Evolutionary conservation across 2,888 invertebrate genomes (phyloP), one percentile per base, ranked within the genome.

Genomic region (Tipula unca): DNA sequence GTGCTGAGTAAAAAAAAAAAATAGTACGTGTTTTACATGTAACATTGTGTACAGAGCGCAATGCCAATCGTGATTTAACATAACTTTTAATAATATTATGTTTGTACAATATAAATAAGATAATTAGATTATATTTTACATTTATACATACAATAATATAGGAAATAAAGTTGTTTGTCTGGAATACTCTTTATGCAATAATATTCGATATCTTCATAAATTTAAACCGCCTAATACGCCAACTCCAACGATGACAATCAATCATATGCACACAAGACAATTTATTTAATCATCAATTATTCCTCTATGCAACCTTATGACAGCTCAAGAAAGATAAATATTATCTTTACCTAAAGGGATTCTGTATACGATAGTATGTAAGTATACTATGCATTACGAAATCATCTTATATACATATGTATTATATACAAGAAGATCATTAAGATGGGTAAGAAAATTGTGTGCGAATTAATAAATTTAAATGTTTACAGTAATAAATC

Each of bases 381-480:
- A n/a, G n/a, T 32, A 6, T 32, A 39, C 6, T 13, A 39, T 39
- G 3, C 10, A 69, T 20, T 25, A 69, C 1, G 13, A 69, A 69
- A 69, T 69, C 25, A 69, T 69, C 13, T 20, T 69, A n/a, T 69
- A n/a, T n/a, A n/a, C n/a, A n/a, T n/a, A n/a, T n/a, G n/a, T n/a
- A 48, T 17, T 3, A 14, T 2, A n/a, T n/a, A 48, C 3, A 69
- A 25, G 8, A 69, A 25, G 20, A 69, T 10, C 3, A 10, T 13
- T 1, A 69, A 25, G 20, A 69, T 8, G 69, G 25, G 48, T 54
- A 54, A 54, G 39, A 54, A 54, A 69, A 69, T 69, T 69, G 69
- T 25, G 69, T 69, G 69, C 69, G 69, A 69, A 69, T 69, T 69
- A 69, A 69, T 69, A 69, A 69, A 69, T 69, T 69, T 69, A 69